These are phyloP conservation scores for Hylaea fasciaria DNA, from an alignment of 2,888 invertebrate genomes.

Conservation along the genomic window DNA sequence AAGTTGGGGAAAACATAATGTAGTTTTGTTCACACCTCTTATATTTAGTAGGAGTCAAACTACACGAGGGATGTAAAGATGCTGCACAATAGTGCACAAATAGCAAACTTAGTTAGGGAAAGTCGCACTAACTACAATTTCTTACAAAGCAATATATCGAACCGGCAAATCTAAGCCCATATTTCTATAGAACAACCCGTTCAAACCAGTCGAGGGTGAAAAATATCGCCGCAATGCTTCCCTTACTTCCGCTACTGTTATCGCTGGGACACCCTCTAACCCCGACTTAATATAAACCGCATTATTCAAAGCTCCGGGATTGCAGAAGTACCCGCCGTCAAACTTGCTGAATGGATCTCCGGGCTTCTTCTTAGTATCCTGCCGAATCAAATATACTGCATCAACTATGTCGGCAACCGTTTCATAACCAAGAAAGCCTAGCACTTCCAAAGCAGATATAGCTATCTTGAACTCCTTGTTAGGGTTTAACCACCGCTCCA, in stretches of 20 bases:
- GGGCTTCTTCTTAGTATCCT: conserved; percentile 88
- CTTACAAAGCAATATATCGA: conserved; percentile 67
- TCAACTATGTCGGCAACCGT: conserved; percentile 96
- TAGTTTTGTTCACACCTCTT: too few species aligned
- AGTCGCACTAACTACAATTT: too few species aligned
- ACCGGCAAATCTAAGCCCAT: conserved; percentile 74
- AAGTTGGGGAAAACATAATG: too few species aligned
- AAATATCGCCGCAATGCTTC: conserved; percentile 92
- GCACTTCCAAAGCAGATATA: conserved; percentile 88
- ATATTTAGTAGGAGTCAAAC: too few species aligned
- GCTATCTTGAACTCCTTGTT: conserved; percentile 86
- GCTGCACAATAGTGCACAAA: too few species aligned
- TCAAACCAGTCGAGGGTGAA: conserved; percentile 86
- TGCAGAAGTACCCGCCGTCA: conserved; percentile 86
- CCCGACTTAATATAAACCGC: conserved; percentile 85
- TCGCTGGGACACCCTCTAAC: conserved; percentile 87
- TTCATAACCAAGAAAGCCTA: conserved; percentile 95
- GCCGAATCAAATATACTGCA: conserved; percentile 91
- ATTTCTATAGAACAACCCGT: conserved; percentile 77
- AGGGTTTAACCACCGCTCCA: conserved; percentile 87
- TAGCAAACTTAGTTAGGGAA: too few species aligned
- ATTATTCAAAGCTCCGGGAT: conserved; percentile 84
- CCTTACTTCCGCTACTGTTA: conserved; percentile 92
- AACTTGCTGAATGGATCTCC: conserved; percentile 90
- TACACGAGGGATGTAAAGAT: too few species aligned